Base-by-base conservation (phyloP, 1,140 invertebrate genomes). In the Diabrotica virgifera region DNA sequence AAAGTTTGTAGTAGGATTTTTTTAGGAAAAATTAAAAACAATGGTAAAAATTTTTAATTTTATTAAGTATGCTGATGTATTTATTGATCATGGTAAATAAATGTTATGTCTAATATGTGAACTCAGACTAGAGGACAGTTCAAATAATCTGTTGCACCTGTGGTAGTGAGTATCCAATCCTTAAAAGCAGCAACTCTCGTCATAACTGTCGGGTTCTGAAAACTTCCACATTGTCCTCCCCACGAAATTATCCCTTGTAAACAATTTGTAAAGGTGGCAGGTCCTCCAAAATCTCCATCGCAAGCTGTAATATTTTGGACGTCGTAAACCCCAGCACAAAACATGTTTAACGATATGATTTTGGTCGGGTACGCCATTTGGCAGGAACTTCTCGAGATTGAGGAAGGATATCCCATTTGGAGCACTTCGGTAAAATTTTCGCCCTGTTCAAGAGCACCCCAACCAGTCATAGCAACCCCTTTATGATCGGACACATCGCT, bases 211-310 rank as follows among this genome's bases (percentile, higher is more conserved):
- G 90, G 90, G 65, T 85, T 89, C 6, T 38, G 35, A 10, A 40
- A 35, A 55, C 86, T 85, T 0, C 87, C 90, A 70, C 90, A 91
- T 0, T 89, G 88, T 14, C 86, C 81, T 0, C 91, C 92, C 88
- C 90, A 90, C 0, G 87, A 89, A 2, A 89, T 85, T 3, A 89
- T 82, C n/a, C 85, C 85, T 46, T 46, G 8, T n/a, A 46, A 51
- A 79, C 76, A 4, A 79, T 50, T 69, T 77, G 72, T 74, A 6
- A 77, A 69, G 6, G 82, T 79, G 9, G 81, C 65, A 0, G 87
- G 87, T 4, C 88, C 87, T 14, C 88, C 87, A 6, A 86, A 88
- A 71, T 90, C 87, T 1, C 86, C 87, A 63, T 85, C 81, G 72
- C 87, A 89, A 5, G 87, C 80, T 69, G 88, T 87, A 55, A 77